phyloP scores from a whole-genome alignment of 2,797 vertebrate species.

The Sebastes matsubarae region DNA sequence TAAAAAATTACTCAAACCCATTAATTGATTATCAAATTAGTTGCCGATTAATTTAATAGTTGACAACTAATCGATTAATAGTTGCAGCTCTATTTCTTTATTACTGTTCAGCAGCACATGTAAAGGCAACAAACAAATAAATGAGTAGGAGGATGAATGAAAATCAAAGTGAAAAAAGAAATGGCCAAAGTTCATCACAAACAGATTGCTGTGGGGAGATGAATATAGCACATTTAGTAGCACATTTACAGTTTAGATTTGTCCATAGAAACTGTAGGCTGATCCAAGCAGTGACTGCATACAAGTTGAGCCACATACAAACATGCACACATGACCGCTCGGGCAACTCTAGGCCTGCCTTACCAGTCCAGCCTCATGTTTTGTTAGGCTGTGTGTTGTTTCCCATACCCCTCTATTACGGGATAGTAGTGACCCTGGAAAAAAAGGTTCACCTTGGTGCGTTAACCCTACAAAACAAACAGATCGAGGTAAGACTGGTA shows the following conservation, averaged over 20 bases:
- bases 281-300: background rate
- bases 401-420: background rate
- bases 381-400: background rate
- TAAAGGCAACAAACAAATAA: background rate
- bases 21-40: too few species aligned
- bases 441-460: background rate
- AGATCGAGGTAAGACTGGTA: background rate
- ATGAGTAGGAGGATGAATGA: background rate
- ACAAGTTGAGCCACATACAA: background rate
- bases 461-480: slow-evolving; percentile 23
- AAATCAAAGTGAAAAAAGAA: background rate
- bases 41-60: too few species aligned
- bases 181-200: background rate
- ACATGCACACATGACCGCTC: slow-evolving; percentile 6
- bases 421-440: slow-evolving; percentile 3
- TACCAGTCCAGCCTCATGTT: slow-evolving; percentile 35
- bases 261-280: background rate
- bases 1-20: too few species aligned
- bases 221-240: background rate
- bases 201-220: background rate
- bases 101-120: background rate
- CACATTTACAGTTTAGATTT: background rate
- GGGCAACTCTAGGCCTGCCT: background rate
- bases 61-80: too few species aligned
- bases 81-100: too few species aligned